These are phyloP conservation scores for Paedocypris micromegethes DNA, from an alignment of 2,797 vertebrate genomes.

Conservation along the genomic window DNA sequence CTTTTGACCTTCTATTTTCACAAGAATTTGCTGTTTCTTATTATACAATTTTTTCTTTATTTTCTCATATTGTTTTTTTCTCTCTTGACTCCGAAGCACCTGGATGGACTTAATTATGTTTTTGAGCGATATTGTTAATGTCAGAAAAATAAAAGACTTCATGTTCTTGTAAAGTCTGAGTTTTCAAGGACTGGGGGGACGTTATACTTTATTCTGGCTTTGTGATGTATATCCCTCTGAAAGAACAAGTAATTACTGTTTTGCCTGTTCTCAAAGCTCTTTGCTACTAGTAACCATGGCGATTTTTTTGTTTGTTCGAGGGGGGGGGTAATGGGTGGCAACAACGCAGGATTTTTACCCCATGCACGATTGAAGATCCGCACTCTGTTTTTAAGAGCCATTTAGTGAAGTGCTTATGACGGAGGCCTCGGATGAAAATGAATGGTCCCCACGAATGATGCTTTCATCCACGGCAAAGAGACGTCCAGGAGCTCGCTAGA, in stretches of 20 bases:
- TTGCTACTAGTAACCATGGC: conserved; percentile 65
- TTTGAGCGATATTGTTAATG: no score
- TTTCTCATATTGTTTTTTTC: no score
- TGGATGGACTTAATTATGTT: no score
- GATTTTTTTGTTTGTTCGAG: no score
- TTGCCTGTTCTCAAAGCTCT: conserved; percentile 62
- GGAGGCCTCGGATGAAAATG: conserved; percentile 21
- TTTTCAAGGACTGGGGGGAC: conserved; percentile 19
- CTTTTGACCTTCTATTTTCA: conserved; percentile 13
- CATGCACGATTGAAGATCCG: conserved; percentile 33
- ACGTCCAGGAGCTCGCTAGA: conserved; percentile 39
- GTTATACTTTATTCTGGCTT: conserved; percentile 58
- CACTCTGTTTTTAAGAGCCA: conserved; percentile 37
- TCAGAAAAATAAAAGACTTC: no score
- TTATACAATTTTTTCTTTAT: no score
- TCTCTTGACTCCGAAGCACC: no score
- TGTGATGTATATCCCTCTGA: conserved; percentile 61
- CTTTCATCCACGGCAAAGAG: conserved; percentile 59
- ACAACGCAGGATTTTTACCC: conserved; percentile 47
- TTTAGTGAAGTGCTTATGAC: conserved; percentile 9
- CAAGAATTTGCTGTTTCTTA: not conserved
- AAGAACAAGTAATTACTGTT: conserved; percentile 73
- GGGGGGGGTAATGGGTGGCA: no score
- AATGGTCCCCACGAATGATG: conserved; percentile 36
- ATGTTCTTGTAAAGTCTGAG: no score